phyloP scores from a whole-genome alignment of 2,888 invertebrate genomes.

The Trachelus stipa region DNA sequence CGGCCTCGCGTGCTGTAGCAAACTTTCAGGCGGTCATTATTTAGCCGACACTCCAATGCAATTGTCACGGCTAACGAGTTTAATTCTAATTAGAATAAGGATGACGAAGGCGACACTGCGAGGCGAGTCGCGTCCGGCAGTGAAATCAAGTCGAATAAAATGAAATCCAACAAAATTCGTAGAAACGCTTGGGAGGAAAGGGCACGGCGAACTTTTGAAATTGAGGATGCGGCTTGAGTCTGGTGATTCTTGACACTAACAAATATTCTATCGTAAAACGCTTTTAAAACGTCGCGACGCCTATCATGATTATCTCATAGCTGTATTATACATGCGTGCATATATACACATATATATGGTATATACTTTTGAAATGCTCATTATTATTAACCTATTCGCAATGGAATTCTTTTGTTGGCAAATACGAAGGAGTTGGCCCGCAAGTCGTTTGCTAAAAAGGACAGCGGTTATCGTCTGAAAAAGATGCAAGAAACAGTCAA shows the following conservation, averaged over 20 bases:
- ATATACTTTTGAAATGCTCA: background rate
- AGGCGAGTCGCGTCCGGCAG: background rate
- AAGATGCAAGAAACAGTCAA: too few relatives aligned
- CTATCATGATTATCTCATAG: background rate
- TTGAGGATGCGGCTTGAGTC: too few relatives aligned
- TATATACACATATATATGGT: background rate
- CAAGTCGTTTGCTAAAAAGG: background rate
- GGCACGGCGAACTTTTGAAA: background rate
- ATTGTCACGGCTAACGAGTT: constrained; percentile 38
- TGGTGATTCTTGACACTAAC: background rate
- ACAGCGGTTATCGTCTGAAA: background rate
- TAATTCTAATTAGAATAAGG: constrained; percentile 41
- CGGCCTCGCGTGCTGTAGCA: constrained; percentile 38
- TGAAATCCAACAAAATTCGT: background rate
- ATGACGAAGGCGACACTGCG: background rate
- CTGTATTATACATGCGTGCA: background rate
- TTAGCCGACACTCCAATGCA: constrained; percentile 34
- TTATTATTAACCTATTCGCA: background rate
- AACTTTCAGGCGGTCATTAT: constrained; percentile 50
- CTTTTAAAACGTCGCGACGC: constrained; percentile 17
- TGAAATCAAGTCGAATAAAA: background rate
- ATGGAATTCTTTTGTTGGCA: background rate
- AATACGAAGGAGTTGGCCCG: background rate
- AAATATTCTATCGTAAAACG: constrained; percentile 25
- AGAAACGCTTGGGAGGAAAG: background rate